Conservation (phyloP, 2,113 vertebrate genomes). For the Anarhynchus alexandrinus region DNA sequence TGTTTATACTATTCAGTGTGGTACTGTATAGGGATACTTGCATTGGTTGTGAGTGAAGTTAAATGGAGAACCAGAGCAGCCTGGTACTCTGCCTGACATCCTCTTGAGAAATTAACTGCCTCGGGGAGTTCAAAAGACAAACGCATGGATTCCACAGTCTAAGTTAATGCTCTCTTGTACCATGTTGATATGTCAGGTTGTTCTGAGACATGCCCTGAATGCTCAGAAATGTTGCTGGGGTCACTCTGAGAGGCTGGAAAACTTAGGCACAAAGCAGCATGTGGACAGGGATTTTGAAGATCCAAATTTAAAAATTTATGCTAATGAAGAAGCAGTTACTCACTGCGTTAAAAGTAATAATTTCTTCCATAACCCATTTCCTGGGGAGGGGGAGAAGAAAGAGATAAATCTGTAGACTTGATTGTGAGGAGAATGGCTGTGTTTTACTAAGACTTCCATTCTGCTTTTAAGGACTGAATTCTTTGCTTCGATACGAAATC, state of each 20-base stretch:
- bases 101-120: not conserved
- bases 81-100: not conserved
- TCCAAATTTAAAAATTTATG: not conserved
- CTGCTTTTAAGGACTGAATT: constrained; percentile 80
- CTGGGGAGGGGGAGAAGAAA: not conserved
- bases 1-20: not conserved
- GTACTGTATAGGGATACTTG: not conserved
- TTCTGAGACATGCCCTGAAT: not conserved
- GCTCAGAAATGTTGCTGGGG: not conserved
- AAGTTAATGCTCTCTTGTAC: not conserved
- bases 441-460: not conserved
- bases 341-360: not conserved
- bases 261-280: not conserved
- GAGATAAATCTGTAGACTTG: not conserved
- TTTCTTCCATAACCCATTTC: not conserved
- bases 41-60: not conserved
- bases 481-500: constrained; percentile 84
- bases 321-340: not conserved
- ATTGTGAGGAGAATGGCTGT: not conserved
- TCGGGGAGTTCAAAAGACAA: not conserved
- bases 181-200: not conserved
- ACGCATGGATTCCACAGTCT: fast-evolving
- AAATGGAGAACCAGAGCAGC: not conserved
- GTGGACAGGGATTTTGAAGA: not conserved
- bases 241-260: not conserved